Conservation (phyloP, 2,888 invertebrate species). For the Erebia epiphron region DNA sequence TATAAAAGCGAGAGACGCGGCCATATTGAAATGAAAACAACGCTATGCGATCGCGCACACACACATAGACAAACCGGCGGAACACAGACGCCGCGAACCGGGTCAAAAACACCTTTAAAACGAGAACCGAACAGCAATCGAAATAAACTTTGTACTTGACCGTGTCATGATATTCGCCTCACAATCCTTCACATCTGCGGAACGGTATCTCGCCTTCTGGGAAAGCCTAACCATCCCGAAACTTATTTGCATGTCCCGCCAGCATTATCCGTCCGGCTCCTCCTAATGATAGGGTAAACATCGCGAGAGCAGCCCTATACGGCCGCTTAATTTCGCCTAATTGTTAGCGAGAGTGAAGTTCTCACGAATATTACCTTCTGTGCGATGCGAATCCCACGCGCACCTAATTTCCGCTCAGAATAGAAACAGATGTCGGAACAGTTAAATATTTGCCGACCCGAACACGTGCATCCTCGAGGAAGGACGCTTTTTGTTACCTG, state of each 20-base stretch:
- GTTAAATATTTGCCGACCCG: conserved; percentile 62
- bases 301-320: conserved; percentile 68
- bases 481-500: conserved; percentile 62
- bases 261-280: conserved; percentile 69
- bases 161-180: conserved; percentile 73
- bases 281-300: conserved; percentile 77
- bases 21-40: conserved; percentile 78
- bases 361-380: conserved; percentile 78
- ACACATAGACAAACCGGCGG: conserved; percentile 49
- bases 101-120: conserved; percentile 80
- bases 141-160: conserved; percentile 77
- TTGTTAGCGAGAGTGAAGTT: conserved; percentile 71
- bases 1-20: conserved; percentile 78
- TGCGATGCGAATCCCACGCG: conserved; percentile 75
- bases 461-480: conserved; percentile 58
- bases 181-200: conserved; percentile 75
- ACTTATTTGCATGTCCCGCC: conserved; percentile 77
- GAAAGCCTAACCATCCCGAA: conserved; percentile 77
- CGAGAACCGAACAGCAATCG: conserved; percentile 74
- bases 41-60: conserved; percentile 64
- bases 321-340: conserved; percentile 75
- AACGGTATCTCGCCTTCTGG: conserved; percentile 80
- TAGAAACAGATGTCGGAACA: conserved; percentile 64
- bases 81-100: conserved; percentile 64
- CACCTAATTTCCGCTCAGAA: conserved; percentile 63